Evolutionary conservation across 1,140 invertebrate species (phyloP), one percentile per base, ranked within the genome.

Genomic region (Linepithema humile): DNA sequence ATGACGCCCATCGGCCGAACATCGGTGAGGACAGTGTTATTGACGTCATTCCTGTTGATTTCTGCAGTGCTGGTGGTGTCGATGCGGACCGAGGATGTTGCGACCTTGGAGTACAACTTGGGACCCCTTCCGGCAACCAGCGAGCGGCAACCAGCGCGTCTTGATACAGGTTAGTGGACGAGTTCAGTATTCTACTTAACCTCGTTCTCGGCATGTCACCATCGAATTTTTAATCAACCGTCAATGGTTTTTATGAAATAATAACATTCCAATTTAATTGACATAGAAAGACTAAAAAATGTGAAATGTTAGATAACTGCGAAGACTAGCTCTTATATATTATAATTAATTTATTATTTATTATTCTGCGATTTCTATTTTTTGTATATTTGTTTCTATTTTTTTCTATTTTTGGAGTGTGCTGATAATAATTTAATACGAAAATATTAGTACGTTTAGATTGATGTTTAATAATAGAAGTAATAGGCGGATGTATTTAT

Each of bases 141-240:
- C 43, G 88, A 85, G 60, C 85, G 73, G 7, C 86, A n/a, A n/a
- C n/a, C n/a, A n/a, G n/a, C 83, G 29, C 70, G 60, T 57, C 26
- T 85, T 60, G 85, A 90, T 65, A 90, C 83, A 91, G 90, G 90
- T 91, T 10, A 69, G 67, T 53, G 0, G 1, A 59, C 17, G 20
- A 62, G 74, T 35, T 70, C 15, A 26, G 0, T 15, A 38, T 72
- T 50, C 3, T 2, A 3, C 15, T 40, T 69, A 15, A 20, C 32
- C 45, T 69, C 35, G 23, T 17, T 69, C 23, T 69, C 59, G 48
- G 23, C 35, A 9, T 10, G 32, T 48, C 15, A 9, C 12, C 5
- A 12, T 43, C 20, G 48, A 45, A 20, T 20, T 23, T 3, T 78
- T 40, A 38, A 38, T 53, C 23, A 17, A 15, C 5, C n/a, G 15